Conservation (phyloP, 1,140 invertebrate species). For the Coboldia fuscipes region DNA sequence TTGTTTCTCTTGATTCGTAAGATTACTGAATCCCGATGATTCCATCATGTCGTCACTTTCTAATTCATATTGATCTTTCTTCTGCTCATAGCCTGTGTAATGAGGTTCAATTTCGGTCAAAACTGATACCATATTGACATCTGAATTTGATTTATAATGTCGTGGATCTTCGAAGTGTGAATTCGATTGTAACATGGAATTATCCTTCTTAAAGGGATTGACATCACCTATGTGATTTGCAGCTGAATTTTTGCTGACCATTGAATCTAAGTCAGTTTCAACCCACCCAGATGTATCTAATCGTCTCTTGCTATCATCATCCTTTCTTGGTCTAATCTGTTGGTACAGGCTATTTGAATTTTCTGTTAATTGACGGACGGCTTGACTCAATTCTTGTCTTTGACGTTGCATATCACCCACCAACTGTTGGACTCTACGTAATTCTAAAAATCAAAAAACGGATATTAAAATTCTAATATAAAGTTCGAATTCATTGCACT, state of each 20-base stretch:
- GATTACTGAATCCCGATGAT: slow-evolving; percentile 29
- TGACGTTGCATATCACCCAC: slow-evolving; percentile 67
- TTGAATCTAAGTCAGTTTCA: slow-evolving; percentile 76
- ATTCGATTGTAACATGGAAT: no score
- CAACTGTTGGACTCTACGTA: slow-evolving; percentile 58
- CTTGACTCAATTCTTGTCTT: slow-evolving; percentile 56
- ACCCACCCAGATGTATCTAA: slow-evolving; percentile 39
- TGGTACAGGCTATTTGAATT: slow-evolving; percentile 30
- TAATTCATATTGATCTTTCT: slow-evolving; percentile 7
- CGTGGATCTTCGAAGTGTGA: no score
- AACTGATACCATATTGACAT: not conserved
- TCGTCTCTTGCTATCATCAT: slow-evolving; percentile 21
- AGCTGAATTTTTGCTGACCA: slow-evolving; percentile 18
- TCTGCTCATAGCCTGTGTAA: not conserved
- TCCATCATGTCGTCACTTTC: slow-evolving; percentile 26
- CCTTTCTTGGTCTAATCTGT: slow-evolving; percentile 18
- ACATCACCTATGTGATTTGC: slow-evolving; percentile 5
- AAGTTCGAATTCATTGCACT: no score
- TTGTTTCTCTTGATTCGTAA: slow-evolving; percentile 61
- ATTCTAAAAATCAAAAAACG: slow-evolving; percentile 26
- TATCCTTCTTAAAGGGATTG: no score
- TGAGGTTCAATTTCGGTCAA: not conserved
- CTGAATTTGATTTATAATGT: no score
- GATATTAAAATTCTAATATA: not conserved
- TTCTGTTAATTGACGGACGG: slow-evolving; percentile 60